Evolutionary conservation across 2,888 invertebrate species (phyloP).

Genomic region (Xylota sylvarum): DNA sequence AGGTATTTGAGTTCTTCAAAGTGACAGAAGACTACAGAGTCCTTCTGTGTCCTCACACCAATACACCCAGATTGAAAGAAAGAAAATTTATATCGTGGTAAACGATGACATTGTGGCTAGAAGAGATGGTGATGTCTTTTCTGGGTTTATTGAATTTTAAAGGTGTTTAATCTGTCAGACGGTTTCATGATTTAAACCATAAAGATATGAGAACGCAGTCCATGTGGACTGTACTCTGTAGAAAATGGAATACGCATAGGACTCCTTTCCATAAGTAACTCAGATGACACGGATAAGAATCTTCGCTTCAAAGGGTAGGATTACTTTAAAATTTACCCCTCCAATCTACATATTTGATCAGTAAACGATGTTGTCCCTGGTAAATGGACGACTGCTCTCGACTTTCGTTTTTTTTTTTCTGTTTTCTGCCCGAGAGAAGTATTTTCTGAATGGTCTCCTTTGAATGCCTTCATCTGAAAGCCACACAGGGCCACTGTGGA

Average conservation of each 20-base stretch:
- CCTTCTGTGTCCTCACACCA: too few species aligned
- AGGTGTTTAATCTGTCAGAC: not conserved
- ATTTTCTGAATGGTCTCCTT: conserved; percentile 48
- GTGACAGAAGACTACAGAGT: not conserved
- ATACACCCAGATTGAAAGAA: not conserved
- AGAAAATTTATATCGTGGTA: not conserved
- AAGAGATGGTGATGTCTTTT: not conserved
- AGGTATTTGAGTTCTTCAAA: not conserved
- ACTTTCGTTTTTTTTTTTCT: not conserved
- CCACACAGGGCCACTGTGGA: conserved; percentile 25
- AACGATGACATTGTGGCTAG: too few species aligned
- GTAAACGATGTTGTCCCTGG: conserved; percentile 70
- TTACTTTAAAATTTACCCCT: conserved; percentile 72
- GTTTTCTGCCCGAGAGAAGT: conserved; percentile 22
- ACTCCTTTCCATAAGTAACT: conserved; percentile 14
- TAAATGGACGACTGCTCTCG: conserved; percentile 57
- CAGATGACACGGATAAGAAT: conserved; percentile 46
- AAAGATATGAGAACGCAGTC: not conserved
- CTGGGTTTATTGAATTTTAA: not conserved
- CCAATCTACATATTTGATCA: conserved; percentile 76
- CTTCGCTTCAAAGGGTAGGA: conserved; percentile 40
- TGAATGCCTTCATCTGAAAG: conserved; percentile 40
- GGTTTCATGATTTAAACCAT: not conserved
- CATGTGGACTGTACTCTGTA: not conserved
- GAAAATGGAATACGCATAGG: conserved; percentile 36